Base-by-base conservation (phyloP, 1,140 invertebrate species). In the Drosophila oshimai region DNA sequence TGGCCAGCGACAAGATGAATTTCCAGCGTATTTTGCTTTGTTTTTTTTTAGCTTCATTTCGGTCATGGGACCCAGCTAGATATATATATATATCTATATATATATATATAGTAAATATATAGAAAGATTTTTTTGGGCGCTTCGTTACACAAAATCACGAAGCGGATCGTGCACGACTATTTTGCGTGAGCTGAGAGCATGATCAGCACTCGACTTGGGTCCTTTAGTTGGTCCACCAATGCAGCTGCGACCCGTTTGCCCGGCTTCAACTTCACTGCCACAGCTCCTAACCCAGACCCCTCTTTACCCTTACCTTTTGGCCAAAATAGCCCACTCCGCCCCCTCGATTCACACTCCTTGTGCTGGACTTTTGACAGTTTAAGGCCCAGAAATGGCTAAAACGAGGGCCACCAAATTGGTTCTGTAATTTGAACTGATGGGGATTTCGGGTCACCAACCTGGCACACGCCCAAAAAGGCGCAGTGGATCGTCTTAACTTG, bases 161-260 rank as follows among this genome's bases (percentile, higher is more conserved):
- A 90, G 55, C 81, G 88, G 80, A 89, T 90, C 87, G 89, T 88
- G 89, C 89, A 90, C 89, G 89, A 90, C 89, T 90, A 90, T 90
- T 90, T 89, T 90, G 89, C 89, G 89, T 90, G 89, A 90, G 89
- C 80, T 90, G 87, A 79, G 86, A 81, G 74, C 89, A 90, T 90
- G 89, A 90, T 89, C 89, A 73, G 80, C 74, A 28, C 33, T 60
- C 50, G 61, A 65, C 70, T 68, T 50, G 69, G 60, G 54, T 69
- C 50, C 57, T 64, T 64, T 46, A 42, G 60, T 34, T 13, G 60
- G 36, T 22, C 29, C 31, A 36, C n/a, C n/a, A n/a, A n/a, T 49
- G 58, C 75, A 57, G 75, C 74, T 51, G 75, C 55, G 47, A 64
- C 70, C 22, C 39, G 58, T 50, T 65, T 55, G 51, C 39, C 57